Conservation (phyloP, 2,797 vertebrate species). For the Botia kubotai region DNA sequence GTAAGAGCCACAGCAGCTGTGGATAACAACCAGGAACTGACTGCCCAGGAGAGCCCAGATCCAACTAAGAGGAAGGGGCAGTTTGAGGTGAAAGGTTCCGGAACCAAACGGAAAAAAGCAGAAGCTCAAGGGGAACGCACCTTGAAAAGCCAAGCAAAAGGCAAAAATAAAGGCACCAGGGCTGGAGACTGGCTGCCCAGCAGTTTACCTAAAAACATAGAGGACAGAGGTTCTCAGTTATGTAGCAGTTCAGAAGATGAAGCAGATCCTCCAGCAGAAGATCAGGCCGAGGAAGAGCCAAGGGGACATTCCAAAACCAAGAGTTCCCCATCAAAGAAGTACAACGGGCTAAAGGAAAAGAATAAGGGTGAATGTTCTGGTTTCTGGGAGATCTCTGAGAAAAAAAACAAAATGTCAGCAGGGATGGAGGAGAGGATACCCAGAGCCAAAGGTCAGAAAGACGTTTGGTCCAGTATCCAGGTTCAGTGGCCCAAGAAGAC, state of each 20-base stretch:
- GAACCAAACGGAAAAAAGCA: slow-evolving; percentile 81
- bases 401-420: slow-evolving; percentile 87
- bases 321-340: slow-evolving; percentile 88
- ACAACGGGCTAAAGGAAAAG: slow-evolving; percentile 94
- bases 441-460: slow-evolving; percentile 91
- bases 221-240: slow-evolving; percentile 76
- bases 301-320: slow-evolving; percentile 86
- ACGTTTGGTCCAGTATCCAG: slow-evolving; percentile 99
- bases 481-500: slow-evolving; percentile 98
- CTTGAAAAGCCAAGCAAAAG: slow-evolving; percentile 83
- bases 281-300: slow-evolving; percentile 80
- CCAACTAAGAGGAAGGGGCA: slow-evolving; percentile 63
- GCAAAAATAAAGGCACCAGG: slow-evolving; percentile 83
- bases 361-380: slow-evolving; percentile 82
- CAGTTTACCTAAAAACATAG: slow-evolving; percentile 82
- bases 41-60: slow-evolving; percentile 63
- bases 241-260: slow-evolving; percentile 93
- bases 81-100: slow-evolving; percentile 64
- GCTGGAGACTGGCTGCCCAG: slow-evolving; percentile 84
- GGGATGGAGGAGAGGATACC: slow-evolving; percentile 87
- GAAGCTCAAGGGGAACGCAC: slow-evolving; percentile 78
- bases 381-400: slow-evolving; percentile 95
- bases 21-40: slow-evolving; percentile 63
- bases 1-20: slow-evolving; percentile 62
- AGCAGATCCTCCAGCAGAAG: slow-evolving; percentile 50